Conservation (phyloP, 2,797 vertebrate species). For the Gymnocypris eckloni region DNA sequence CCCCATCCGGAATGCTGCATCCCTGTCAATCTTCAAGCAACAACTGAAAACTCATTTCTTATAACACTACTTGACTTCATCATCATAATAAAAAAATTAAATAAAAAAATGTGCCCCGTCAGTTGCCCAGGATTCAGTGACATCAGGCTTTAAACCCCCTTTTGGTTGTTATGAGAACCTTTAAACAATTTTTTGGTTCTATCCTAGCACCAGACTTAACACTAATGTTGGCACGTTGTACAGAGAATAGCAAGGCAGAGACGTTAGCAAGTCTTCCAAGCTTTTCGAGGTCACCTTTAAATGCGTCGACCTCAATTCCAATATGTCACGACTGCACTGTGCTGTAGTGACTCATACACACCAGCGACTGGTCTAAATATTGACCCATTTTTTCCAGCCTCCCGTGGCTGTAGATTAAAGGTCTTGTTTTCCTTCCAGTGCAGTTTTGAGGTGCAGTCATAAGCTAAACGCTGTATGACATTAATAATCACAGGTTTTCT, state of each 20-base stretch:
- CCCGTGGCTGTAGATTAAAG: slow-evolving; percentile 40
- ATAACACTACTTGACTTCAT: too few species aligned
- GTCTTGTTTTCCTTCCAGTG: slow-evolving; percentile 42
- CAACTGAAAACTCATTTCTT: too few species aligned
- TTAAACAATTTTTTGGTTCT: not conserved
- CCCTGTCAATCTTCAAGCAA: too few species aligned
- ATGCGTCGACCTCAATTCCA: not conserved
- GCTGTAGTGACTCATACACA: not conserved
- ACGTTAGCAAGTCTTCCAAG: not conserved
- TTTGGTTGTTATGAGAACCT: not conserved
- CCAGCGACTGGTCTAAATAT: slow-evolving; percentile 21
- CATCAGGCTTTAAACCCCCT: not conserved
- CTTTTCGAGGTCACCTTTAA: slow-evolving; percentile 33
- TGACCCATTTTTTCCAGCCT: slow-evolving; percentile 32
- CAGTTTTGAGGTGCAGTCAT: slow-evolving; percentile 54
- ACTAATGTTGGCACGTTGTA: not conserved
- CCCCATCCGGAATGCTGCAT: too few species aligned
- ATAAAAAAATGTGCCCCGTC: not conserved
- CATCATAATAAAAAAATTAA: too few species aligned
- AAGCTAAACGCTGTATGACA: slow-evolving; percentile 44
- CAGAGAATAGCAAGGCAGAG: not conserved
- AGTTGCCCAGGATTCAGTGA: not conserved
- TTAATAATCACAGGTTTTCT: slow-evolving; percentile 55
- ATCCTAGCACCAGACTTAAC: not conserved
- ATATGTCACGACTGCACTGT: not conserved